These are phyloP conservation scores for Trachelus stipa DNA, from an alignment of 2,888 invertebrate genomes.

Conservation along the genomic window DNA sequence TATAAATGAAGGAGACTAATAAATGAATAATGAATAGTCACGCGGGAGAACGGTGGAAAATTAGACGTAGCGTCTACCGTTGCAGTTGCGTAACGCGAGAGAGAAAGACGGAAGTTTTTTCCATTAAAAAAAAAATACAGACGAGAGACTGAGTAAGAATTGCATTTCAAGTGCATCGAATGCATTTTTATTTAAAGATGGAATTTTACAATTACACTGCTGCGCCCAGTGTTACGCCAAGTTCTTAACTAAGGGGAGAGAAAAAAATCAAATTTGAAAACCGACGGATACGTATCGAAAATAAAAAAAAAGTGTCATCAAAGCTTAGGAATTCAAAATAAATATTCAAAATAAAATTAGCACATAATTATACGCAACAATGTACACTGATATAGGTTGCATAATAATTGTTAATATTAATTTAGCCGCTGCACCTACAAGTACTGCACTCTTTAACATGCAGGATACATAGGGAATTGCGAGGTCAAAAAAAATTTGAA, in stretches of 20 bases:
- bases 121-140: neutral
- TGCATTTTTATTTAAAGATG: neutral
- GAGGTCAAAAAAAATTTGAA: neutral
- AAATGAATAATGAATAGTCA: neutral
- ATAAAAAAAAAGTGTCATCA: neutral
- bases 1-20: neutral
- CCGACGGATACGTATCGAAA: fast-evolving
- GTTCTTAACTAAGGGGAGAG: fast-evolving
- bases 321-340: neutral
- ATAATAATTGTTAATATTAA: neutral
- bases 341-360: neutral
- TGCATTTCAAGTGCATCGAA: neutral
- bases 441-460: neutral
- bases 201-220: neutral
- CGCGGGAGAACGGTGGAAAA: neutral
- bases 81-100: neutral
- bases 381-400: neutral
- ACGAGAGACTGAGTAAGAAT: neutral
- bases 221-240: neutral
- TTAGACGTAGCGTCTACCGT: neutral
- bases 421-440: neutral
- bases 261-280: neutral
- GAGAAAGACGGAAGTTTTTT: neutral
- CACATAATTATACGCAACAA: neutral
- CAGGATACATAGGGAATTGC: neutral